A percentile compares a stretch with the other conserved stretches of the same genome.
phyloP scores from a whole-genome alignment of 2,113 vertebrate genomes.

The Trichechus manatus region DNA sequence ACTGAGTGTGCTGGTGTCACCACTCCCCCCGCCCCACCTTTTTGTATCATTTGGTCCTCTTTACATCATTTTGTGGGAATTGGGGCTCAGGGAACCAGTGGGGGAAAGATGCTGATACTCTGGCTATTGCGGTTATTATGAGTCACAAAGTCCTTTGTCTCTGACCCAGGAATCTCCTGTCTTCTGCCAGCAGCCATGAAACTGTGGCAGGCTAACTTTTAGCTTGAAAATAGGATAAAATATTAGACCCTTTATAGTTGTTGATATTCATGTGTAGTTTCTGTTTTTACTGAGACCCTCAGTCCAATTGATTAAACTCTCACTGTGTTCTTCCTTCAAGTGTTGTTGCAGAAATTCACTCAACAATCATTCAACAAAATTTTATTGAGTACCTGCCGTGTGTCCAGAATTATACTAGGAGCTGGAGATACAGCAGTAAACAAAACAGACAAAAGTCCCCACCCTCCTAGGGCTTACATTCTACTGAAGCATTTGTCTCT shows the following conservation, averaged over 20 bases:
- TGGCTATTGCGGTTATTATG: not conserved
- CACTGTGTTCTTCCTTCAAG: not conserved
- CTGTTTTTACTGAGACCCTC: not conserved
- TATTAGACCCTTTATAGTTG: not conserved
- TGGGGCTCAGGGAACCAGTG: not conserved
- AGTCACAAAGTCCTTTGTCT: not conserved
- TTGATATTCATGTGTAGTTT: not conserved
- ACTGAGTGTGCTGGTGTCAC: not conserved
- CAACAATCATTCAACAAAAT: not conserved
- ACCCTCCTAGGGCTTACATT: not conserved
- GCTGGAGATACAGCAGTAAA: not conserved
- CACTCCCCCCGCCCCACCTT: not conserved
- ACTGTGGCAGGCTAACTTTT: not conserved
- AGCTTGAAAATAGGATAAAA: not conserved
- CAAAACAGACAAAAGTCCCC: not conserved
- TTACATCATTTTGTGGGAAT: not conserved
- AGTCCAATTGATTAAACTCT: fast-evolving
- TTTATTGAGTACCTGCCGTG: not conserved
- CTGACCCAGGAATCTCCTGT: not conserved
- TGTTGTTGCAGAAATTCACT: not conserved
- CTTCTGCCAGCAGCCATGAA: not conserved
- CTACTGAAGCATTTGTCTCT: not conserved
- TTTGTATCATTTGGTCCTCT: too few relatives aligned
- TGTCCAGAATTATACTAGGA: not conserved
- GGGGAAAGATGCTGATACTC: not conserved